Conservation (phyloP, 2,888 invertebrate genomes). For the Thera britannica region DNA sequence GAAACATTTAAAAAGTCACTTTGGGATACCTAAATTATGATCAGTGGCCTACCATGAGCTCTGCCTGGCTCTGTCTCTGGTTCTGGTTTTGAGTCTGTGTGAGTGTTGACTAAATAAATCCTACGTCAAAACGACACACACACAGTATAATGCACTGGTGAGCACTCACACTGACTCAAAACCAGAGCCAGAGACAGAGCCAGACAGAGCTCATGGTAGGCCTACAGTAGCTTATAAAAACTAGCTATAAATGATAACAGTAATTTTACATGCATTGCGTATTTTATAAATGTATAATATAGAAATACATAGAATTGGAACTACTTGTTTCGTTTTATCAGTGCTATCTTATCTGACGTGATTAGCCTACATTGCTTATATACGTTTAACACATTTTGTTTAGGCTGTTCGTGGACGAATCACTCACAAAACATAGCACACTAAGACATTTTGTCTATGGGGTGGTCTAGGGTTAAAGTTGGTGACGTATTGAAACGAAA, state of each 20-base stretch:
- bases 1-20: no score
- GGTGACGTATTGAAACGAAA: not conserved
- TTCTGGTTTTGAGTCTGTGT: no score
- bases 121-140: no score
- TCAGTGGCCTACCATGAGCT: no score
- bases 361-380: constrained; percentile 68
- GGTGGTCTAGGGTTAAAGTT: not conserved
- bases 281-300: not conserved
- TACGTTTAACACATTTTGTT: constrained; percentile 61
- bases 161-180: no score
- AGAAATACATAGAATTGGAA: constrained; percentile 32
- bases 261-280: not conserved
- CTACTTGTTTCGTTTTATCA: constrained; percentile 46
- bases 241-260: not conserved
- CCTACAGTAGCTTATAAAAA: no score
- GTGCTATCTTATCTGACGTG: constrained; percentile 65
- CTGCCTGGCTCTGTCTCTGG: no score
- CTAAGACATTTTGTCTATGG: not conserved
- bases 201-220: no score
- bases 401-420: constrained; percentile 62
- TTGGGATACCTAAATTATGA: no score
- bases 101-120: no score
- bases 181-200: no score
- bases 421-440: constrained; percentile 54
- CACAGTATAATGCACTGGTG: no score